Evolutionary conservation across 2,797 vertebrate genomes (phyloP), one percentile per base, ranked within the genome.

Genomic region (Varecia variegata): DNA sequence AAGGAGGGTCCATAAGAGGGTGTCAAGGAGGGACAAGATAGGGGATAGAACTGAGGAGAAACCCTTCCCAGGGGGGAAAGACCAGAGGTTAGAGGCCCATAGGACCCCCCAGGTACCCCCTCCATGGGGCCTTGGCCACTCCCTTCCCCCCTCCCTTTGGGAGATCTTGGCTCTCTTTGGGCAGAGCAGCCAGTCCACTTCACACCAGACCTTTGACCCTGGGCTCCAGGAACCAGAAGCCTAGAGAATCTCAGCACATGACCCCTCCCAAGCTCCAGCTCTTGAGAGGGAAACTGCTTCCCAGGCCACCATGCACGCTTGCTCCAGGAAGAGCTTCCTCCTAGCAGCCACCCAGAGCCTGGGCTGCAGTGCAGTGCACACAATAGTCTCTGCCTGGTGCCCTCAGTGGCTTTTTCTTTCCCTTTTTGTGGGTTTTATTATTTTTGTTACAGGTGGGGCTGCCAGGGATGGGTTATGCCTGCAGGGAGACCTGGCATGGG

Each of bases 401-500:
- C 0, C 35, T 52, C 84, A 0, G 1, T 4, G 13, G 60, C 52
- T 87, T 93, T 93, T 82, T 92, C 93, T 95, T 90, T 80, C 77
- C 88, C 62, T 96, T 95, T 80, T 56, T 70, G 87, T 95, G 87
- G 79, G 56, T 80, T 97, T 97, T 71, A 80, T 94, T 84, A 91
- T 89, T 97, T 96, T 92, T 91, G 58, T 89, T 94, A 56, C 94
- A 91, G 92, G 82, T 90, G 87, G 91, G 62, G 50, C 79, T 88
- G 80, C 86, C 87, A 94, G 76, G 83, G 86, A 95, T 90, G 83
- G 65, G 50, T 79, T 81, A 56, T 68, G 30, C 92, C 88, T 58
- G 13, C 62, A 50, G 86, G 84, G 81, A 88, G 88, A 88, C 30
- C 58, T 93, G 94, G 52, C 68, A 76, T 11, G 18, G 30, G 35